A percentile compares a stretch with the other conserved stretches of the same genome.
These are phyloP conservation scores for Trissolcus japonicus DNA, from an alignment of 2,888 invertebrate species.

Conservation along the genomic window DNA sequence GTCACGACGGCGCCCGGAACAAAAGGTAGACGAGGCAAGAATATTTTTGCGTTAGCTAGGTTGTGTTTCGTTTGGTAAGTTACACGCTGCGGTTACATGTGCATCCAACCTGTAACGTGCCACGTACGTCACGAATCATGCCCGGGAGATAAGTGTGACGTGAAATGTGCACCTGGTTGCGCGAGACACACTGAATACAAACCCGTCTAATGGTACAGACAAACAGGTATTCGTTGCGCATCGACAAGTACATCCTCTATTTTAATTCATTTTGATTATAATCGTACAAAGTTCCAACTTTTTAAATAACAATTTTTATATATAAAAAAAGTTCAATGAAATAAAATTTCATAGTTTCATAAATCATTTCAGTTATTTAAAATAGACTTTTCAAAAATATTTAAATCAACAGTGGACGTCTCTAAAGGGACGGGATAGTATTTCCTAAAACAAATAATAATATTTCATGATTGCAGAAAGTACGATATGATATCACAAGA, in stretches of 20 bases:
- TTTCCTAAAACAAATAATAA: slow-evolving; percentile 36
- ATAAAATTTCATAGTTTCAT: background rate
- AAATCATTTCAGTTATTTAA: slow-evolving; percentile 1
- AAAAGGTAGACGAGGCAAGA: slow-evolving; percentile 25
- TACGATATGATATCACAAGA: slow-evolving; percentile 37
- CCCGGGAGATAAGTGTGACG: slow-evolving; percentile 54
- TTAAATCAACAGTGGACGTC: background rate
- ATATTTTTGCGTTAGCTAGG: slow-evolving; percentile 46
- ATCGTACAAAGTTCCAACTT: background rate
- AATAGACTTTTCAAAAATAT: background rate
- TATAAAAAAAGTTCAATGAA: too few relatives aligned
- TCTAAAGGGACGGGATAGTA: slow-evolving; percentile 9
- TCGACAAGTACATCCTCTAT: slow-evolving; percentile 32
- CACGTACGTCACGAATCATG: slow-evolving; percentile 52
- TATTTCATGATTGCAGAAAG: slow-evolving; percentile 37
- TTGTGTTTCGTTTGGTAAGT: slow-evolving; percentile 49
- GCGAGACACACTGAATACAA: slow-evolving; percentile 52
- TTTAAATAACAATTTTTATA: too few relatives aligned
- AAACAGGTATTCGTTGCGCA: slow-evolving; percentile 50
- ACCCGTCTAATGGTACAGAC: slow-evolving; percentile 43
- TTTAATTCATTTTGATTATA: slow-evolving; percentile 44
- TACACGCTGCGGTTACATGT: slow-evolving; percentile 28
- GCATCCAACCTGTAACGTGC: slow-evolving; percentile 46
- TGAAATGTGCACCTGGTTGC: slow-evolving; percentile 50
- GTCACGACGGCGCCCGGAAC: slow-evolving; percentile 22